Percentiles rank a stretch among this genome's conserved stretches.
Evolutionary conservation across 2,888 invertebrate species (phyloP).

Genomic region (Xanthorhoe spadicearia): DNA sequence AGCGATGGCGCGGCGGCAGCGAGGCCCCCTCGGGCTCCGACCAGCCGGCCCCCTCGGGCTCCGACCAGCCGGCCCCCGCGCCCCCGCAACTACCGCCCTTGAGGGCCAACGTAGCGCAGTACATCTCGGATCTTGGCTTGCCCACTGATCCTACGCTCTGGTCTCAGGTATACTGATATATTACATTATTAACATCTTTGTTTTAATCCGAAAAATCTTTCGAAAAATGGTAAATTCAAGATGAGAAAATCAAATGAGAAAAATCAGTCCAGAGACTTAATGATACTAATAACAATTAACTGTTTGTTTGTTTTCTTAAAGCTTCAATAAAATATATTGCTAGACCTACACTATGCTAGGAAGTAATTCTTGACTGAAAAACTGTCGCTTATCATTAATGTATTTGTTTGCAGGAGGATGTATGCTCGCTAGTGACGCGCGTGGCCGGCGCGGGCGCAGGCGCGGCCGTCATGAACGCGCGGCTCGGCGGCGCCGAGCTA

Average conservation of each 20-base stretch:
- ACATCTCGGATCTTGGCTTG: slow-evolving; percentile 62
- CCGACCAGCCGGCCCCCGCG: slow-evolving; percentile 82
- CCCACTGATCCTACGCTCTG: slow-evolving; percentile 65
- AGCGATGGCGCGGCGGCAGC: slow-evolving; percentile 85
- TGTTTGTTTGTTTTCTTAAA: no score
- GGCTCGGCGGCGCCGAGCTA: slow-evolving; percentile 93
- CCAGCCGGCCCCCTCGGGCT: slow-evolving; percentile 79
- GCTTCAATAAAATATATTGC: no score
- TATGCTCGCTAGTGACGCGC: slow-evolving; percentile 60
- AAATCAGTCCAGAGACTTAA: no score
- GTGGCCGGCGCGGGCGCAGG: slow-evolving; percentile 60
- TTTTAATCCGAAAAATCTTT: no score
- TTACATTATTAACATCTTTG: background rate
- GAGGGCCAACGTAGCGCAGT: slow-evolving; percentile 44
- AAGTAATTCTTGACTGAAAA: no score
- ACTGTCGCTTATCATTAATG: no score
- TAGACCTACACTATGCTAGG: no score
- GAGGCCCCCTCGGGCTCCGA: slow-evolving; percentile 55
- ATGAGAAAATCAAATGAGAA: no score
- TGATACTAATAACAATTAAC: no score
- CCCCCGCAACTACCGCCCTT: slow-evolving; percentile 84
- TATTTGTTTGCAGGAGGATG: slow-evolving; percentile 79
- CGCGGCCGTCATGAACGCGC: slow-evolving; percentile 69
- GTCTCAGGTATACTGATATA: slow-evolving; percentile 59
- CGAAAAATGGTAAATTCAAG: no score